These are phyloP conservation scores for Drosophila oshimai DNA, from an alignment of 1,140 invertebrate genomes.

Conservation along the genomic window DNA sequence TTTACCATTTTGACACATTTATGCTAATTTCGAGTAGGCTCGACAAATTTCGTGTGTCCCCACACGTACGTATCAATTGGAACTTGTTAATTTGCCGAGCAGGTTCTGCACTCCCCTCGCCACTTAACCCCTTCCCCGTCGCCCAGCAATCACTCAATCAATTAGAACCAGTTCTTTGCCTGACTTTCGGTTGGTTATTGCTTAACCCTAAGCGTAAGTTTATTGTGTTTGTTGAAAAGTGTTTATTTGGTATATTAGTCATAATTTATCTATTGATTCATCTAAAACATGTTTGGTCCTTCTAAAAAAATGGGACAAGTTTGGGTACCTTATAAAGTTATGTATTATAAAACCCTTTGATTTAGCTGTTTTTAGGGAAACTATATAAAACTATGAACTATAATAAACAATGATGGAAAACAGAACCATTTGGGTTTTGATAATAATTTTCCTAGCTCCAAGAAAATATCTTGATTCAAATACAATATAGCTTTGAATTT, in stretches of 20 bases:
- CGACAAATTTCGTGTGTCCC: slow-evolving; percentile 36
- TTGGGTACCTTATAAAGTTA: no score
- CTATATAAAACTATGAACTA: no score
- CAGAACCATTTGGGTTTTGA: no score
- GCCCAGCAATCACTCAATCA: slow-evolving; percentile 27
- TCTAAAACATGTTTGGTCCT: no score
- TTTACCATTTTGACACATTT: slow-evolving; percentile 44
- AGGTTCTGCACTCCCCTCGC: slow-evolving; percentile 48
- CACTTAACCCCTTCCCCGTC: slow-evolving; percentile 14
- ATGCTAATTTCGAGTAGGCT: slow-evolving; percentile 39
- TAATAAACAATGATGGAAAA: no score
- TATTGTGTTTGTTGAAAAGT: background rate
- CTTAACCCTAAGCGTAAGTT: slow-evolving; percentile 8
- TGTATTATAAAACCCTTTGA: no score
- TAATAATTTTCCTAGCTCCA: no score
- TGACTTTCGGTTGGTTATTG: background rate
- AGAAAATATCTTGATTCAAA: no score
- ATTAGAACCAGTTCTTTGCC: slow-evolving; percentile 41
- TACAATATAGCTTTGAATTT: no score
- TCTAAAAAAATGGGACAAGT: no score
- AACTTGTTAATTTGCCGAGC: slow-evolving; percentile 71
- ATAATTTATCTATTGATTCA: no score
- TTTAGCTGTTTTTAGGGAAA: no score
- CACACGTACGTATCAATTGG: slow-evolving; percentile 58
- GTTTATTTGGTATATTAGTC: background rate